Evolutionary conservation across 2,888 invertebrate genomes (phyloP), one percentile per base, ranked within the genome.

Genomic region (Hydrotaea cyrtoneurina): DNA sequence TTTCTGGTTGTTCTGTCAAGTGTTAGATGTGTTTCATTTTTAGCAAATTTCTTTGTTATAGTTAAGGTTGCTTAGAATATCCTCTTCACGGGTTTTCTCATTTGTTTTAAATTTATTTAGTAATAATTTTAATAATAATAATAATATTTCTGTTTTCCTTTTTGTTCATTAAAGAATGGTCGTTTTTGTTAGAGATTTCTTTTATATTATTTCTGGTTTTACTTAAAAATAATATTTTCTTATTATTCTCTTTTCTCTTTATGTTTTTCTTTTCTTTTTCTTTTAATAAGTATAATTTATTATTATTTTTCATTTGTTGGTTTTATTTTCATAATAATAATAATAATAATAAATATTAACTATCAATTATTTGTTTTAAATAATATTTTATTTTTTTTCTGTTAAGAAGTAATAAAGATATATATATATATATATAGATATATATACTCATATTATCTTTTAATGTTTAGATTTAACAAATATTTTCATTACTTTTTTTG

Each of bases 111-210:
- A 71, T 15, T 71, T 72, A 78, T 72, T 64, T 77, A 64, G 17
- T 69, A 36, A 46, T 77, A 76, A 72, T 78, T 53, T 57, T 78
- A 57, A 57, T 66, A 53, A 19, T 57, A 71, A n/a, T 81, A 36
- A 39, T 57, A 62, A 43, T 71, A 57, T 72, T 50, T 69, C 59
- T 43, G 57, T 74, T 77, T 57, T 36, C 50, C 43, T 57, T 73
- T 82, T 82, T 83, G 80, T 82, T 85, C 78, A 85, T 80, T 80
- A 83, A 83, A 80, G 82, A 80, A 83, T 83, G 85, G 82, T 85
- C 83, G 83, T 85, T 85, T 83, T 82, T 50, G 55, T 53, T 73
- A 36, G 39, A 73, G 73, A 31, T 19, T 73, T 71, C n/a, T n/a
- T n/a, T n/a, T n/a, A n/a, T 76, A 46, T 80, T 77, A 57, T 31